Base-by-base conservation (phyloP, 2,888 invertebrate species). In the Apocheima hispidaria region DNA sequence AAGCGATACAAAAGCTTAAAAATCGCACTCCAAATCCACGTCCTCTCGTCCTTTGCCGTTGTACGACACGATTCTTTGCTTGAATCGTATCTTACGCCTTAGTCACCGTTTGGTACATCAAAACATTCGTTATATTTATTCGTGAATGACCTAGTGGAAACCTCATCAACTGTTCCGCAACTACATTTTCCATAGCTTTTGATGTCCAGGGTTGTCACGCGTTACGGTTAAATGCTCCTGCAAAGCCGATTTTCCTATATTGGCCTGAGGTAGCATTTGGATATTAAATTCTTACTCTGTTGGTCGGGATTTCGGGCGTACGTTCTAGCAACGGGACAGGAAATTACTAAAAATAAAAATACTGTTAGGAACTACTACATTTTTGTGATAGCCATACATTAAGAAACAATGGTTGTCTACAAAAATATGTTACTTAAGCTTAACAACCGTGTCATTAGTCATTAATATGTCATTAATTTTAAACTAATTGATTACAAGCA, bases 221-320 rank as follows among this genome's bases (percentile, higher is more conserved):
- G 61, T 63, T 63, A 56, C 65, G 68, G 68, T 65, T 63, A 68
- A 68, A 63, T 65, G 67, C 55, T 60, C 67, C 53, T 30, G 58
- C 60, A 68, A 68, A 65, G 67, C 65, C 64, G 62, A 65, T 63
- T 68, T 63, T 57, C 61, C 56, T 57, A 62, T 62, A 62, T 62
- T 62, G 61, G 61, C 56, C 56, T 52, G 61, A 62, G 58, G 65
- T 63, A 60, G 59, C 55, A 64, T 67, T 62, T 63, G 60, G 60
- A 61, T 67, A 60, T 61, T 63, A 64, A 56, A 62, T 57, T 57
- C 53, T 58, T 57, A 53, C 56, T 53, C 53, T 51, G 63, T 61
- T 56, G 58, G 60, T 58, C 52, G 40, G 43, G 48, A 28, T 33
- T 56, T 50, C 3, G 35, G 30, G n/a, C 23, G 18, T 16, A 36